Percentiles rank a stretch among this genome's conserved stretches.
These are phyloP conservation scores for Bombus haemorrhoidalis DNA, from an alignment of 1,140 invertebrate genomes.

Conservation along the genomic window DNA sequence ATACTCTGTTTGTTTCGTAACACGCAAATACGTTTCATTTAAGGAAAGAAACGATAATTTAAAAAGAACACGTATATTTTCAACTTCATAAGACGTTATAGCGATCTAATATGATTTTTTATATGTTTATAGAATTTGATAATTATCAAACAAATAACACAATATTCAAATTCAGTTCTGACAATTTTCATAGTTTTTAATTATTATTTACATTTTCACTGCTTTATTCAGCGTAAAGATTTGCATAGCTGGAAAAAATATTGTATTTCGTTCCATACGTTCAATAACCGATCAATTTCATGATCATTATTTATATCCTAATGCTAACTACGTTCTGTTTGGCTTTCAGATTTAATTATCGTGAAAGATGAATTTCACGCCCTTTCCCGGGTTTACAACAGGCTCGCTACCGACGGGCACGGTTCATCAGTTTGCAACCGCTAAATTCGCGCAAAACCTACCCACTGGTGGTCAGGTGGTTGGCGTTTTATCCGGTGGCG, in stretches of 20 bases:
- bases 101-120: not conserved
- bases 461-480: constrained; percentile 84
- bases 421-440: constrained; percentile 86
- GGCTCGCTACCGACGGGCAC: constrained; percentile 85
- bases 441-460: constrained; percentile 86
- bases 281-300: not conserved
- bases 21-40: not conserved
- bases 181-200: not conserved
- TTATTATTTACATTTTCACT: not conserved
- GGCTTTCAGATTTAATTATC: constrained; percentile 63
- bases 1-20: constrained; percentile 22
- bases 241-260: not conserved
- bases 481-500: constrained; percentile 84
- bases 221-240: not conserved
- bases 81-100: not conserved
- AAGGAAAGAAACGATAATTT: not conserved
- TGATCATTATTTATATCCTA: too few species aligned
- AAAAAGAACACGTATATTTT: not conserved
- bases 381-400: constrained; percentile 86
- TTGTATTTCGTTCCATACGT: not conserved
- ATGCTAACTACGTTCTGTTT: not conserved
- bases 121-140: not conserved
- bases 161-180: not conserved
- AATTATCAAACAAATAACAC: not conserved
- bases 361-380: constrained; percentile 87